Base-by-base conservation (phyloP, 2,888 invertebrate genomes). In the Bembecia ichneumoniformis region DNA sequence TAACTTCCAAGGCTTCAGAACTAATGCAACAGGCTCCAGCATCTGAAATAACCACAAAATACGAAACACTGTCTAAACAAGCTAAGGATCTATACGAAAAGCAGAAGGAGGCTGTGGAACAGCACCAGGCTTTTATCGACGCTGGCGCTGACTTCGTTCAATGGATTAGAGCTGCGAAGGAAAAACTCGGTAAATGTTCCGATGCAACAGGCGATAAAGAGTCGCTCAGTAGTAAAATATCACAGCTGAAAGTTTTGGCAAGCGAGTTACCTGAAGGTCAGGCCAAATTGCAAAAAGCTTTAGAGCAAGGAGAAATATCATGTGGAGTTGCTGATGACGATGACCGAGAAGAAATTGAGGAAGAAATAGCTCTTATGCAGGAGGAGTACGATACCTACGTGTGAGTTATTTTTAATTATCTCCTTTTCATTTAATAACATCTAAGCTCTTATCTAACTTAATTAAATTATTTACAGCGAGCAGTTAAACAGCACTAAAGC, bases 161-260 rank as follows among this genome's bases (percentile, higher is more conserved):
- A 66, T 98, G 98, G 98, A 90, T 98, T 51, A 90, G 96, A 58
- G 91, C 92, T 53, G 94, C 96, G n/a, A 95, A 95, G 65, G 98
- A 98, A 77, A 91, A 93, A 51, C 84, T 97, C 50, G 93, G 95
- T 54, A 96, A 97, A 72, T 97, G 97, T 69, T 95, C 96, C 0
- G 96, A 96, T 74, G 95, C 96, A 3, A 96, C 95, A 0, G 96
- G 96, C 3, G 96, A 97, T 63, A 96, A 95, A 62, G 96, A 97
- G 75, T 93, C 93, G 10, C 79, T 97, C 50, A 94, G 94, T 34
- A 93, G 93, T 62, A 96, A 96, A 79, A 91, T 95, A 48, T 93
- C 94, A 9, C 95, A 96, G 68, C 80, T 96, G 13, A 96, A 94
- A 77, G 93, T 96, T 0, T 81, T 97, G 35, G 92, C 93, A 69